phyloP scores from a whole-genome alignment of 1,140 invertebrate species.

The Belonocnema kinseyi region DNA sequence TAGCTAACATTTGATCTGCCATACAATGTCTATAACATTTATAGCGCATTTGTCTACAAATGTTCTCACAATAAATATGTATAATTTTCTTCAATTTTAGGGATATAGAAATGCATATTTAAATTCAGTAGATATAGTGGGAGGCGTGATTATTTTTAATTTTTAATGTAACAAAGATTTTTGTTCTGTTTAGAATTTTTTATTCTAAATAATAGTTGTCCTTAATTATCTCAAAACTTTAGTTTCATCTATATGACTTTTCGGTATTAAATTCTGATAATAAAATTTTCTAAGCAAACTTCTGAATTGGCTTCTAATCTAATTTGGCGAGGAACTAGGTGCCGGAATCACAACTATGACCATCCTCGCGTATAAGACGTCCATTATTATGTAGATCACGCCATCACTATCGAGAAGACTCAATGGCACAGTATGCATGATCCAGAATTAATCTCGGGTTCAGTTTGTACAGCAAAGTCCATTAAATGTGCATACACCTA shows the following conservation, averaged over 20 bases:
- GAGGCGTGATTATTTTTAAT: too few species aligned
- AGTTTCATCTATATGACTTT: neutral
- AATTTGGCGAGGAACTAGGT: neutral
- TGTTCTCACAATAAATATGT: neutral
- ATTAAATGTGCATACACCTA: constrained; percentile 19
- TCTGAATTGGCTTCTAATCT: neutral
- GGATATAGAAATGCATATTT: too few species aligned
- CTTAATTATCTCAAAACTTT: too few species aligned
- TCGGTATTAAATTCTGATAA: neutral
- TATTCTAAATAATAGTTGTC: too few species aligned
- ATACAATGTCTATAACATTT: neutral
- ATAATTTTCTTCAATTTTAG: too few species aligned
- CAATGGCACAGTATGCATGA: constrained; percentile 37
- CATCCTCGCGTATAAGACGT: constrained; percentile 10
- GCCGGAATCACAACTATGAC: constrained; percentile 34
- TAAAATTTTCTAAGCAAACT: neutral
- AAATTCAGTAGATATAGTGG: too few species aligned
- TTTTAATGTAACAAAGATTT: too few species aligned
- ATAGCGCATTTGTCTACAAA: neutral
- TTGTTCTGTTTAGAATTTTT: too few species aligned
- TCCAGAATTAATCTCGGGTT: constrained; percentile 48
- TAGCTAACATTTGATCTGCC: neutral
- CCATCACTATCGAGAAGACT: constrained; percentile 36
- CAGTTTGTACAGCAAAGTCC: constrained; percentile 12
- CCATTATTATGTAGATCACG: constrained; percentile 54